Evolutionary conservation across 1,140 invertebrate genomes (phyloP).

Genomic region (Sminthurides bifidus): DNA sequence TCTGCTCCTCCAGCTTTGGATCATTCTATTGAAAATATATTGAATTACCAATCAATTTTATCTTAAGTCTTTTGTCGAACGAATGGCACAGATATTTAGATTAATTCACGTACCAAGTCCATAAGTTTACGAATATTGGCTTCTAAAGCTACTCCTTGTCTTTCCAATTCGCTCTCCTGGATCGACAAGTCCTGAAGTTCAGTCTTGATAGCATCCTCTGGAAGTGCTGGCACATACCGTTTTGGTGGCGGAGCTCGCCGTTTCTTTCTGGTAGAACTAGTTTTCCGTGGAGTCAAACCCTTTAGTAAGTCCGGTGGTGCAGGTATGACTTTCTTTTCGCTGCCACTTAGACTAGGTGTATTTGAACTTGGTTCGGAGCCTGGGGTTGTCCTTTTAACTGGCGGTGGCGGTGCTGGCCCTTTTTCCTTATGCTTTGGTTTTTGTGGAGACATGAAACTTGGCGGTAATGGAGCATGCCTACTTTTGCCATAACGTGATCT

Average conservation of each 20-base stretch:
- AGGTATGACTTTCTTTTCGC: conserved; percentile 19
- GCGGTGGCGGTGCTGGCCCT: conserved; percentile 31
- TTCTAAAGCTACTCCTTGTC: conserved; percentile 75
- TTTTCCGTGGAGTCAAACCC: conserved; percentile 9
- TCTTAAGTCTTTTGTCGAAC: background rate
- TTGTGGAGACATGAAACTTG: conserved; percentile 32
- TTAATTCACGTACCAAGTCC: conserved; percentile 10
- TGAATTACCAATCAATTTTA: background rate
- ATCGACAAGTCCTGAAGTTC: conserved; percentile 70
- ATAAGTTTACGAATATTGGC: conserved; percentile 51
- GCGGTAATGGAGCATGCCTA: conserved; percentile 46
- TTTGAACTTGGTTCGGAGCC: background rate
- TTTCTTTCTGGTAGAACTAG: conserved; percentile 25
- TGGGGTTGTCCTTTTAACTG: background rate
- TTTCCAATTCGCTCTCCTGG: conserved; percentile 76
- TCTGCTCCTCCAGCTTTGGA: conserved; percentile 41
- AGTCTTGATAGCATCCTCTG: conserved; percentile 54
- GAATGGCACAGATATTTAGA: background rate
- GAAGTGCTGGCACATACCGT: conserved; percentile 39
- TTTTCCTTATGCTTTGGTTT: conserved; percentile 27
- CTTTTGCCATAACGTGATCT: conserved; percentile 39
- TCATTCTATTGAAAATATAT: conserved; percentile 9
- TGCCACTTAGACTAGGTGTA: background rate
- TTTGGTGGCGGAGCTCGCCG: conserved; percentile 32
- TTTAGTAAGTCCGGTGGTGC: conserved; percentile 19